Percentiles rank a stretch among this genome's conserved stretches.
phyloP scores from a whole-genome alignment of 2,888 invertebrate genomes.

The Xestobium rufovillosum region DNA sequence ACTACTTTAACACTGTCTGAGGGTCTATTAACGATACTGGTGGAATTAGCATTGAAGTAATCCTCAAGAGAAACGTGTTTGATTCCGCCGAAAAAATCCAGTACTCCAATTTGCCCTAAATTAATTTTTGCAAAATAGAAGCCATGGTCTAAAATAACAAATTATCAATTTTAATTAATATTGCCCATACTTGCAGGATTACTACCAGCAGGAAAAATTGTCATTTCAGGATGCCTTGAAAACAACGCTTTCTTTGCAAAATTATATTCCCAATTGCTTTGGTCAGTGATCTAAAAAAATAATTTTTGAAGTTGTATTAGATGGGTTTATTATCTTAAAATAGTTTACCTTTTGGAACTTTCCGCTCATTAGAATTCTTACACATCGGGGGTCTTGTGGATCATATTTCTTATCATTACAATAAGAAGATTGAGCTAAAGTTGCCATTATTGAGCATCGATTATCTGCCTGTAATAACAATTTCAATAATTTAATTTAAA shows the following conservation, averaged over 20 bases:
- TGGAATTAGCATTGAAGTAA: slow-evolving; percentile 45
- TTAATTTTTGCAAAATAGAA: slow-evolving; percentile 74
- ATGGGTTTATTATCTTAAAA: not conserved
- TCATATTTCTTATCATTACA: slow-evolving; percentile 56
- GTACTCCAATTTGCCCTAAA: slow-evolving; percentile 63
- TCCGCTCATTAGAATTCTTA: slow-evolving; percentile 63
- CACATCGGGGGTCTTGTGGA: slow-evolving; percentile 72
- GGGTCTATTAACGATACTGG: no score
- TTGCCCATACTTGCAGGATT: no score
- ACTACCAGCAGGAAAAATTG: slow-evolving; percentile 57
- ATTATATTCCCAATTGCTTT: not conserved
- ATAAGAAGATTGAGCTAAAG: slow-evolving; percentile 60
- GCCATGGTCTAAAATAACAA: slow-evolving; percentile 66
- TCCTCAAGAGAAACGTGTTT: slow-evolving; percentile 56
- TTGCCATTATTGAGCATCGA: slow-evolving; percentile 59
- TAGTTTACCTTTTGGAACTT: slow-evolving; percentile 58
- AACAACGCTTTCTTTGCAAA: slow-evolving; percentile 56
- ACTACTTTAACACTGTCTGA: no score
- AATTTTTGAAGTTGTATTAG: not conserved
- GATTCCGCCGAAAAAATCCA: slow-evolving; percentile 79
- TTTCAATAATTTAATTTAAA: no score
- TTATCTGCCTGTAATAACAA: slow-evolving; percentile 57
- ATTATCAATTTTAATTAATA: no score
- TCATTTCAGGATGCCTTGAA: slow-evolving; percentile 63
- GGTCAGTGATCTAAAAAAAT: no score